These are phyloP conservation scores for Heliornis fulica DNA, from an alignment of 2,113 vertebrate species.

Conservation along the genomic window DNA sequence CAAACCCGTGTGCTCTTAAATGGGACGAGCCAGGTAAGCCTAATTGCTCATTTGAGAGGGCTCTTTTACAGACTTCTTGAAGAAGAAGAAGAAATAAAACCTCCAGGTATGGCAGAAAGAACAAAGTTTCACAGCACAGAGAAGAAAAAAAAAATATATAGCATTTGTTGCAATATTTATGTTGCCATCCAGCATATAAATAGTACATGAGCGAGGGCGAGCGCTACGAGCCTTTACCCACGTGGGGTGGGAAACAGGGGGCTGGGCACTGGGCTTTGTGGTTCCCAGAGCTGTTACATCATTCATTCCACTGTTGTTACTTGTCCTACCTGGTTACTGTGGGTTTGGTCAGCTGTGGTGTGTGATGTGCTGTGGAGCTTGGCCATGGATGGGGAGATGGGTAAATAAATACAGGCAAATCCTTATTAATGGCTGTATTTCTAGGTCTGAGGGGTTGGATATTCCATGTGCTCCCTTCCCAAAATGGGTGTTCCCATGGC, in stretches of 20 bases:
- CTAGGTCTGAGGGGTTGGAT: neutral
- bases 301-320: neutral
- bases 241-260: neutral
- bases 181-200: neutral
- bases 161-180: neutral
- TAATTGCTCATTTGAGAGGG: neutral
- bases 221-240: neutral
- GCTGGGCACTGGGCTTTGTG: neutral
- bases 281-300: neutral
- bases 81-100: neutral
- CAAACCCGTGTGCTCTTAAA: neutral
- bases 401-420: neutral
- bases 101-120: neutral
- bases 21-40: neutral
- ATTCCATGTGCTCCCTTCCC: neutral
- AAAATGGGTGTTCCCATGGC: neutral
- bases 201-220: neutral
- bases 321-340: neutral
- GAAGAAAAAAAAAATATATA: neutral
- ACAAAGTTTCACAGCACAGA: neutral
- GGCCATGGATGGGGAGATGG: neutral
- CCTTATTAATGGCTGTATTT: fast-evolving
- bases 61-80: neutral
- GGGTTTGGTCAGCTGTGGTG: neutral
- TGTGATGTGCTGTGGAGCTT: neutral